A percentile compares a stretch with the other conserved stretches of the same genome.
These are phyloP conservation scores for Saimiri boliviensis DNA, from an alignment of 2,113 vertebrate species.

Conservation along the genomic window DNA sequence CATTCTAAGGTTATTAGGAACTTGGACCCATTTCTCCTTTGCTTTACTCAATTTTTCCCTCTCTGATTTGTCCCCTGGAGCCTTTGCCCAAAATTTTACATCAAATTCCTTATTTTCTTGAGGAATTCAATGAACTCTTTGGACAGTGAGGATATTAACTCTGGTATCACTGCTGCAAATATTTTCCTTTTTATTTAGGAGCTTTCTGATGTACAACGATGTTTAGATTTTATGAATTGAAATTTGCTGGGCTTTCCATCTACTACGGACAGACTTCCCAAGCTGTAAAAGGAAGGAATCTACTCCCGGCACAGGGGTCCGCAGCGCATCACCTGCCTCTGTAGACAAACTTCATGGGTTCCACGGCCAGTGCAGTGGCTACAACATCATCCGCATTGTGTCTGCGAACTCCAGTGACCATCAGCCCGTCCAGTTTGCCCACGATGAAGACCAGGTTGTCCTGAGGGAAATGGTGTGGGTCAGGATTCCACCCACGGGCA, in stretches of 20 bases:
- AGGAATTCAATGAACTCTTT: background rate
- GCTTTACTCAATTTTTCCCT: background rate
- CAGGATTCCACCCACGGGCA: background rate
- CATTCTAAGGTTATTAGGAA: accelerated
- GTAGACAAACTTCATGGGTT: constrained; percentile 99
- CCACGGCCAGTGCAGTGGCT: constrained; percentile 94
- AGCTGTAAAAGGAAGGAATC: background rate
- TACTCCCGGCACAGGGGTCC: background rate
- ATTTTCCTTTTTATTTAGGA: background rate
- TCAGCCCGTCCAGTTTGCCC: constrained; percentile 95
- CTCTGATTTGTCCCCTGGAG: too few relatives aligned
- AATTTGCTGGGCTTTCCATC: background rate
- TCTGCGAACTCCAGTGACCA: constrained; percentile 93
- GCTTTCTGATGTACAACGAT: background rate
- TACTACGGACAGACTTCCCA: background rate
- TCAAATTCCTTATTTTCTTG: background rate
- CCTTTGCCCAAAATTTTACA: accelerated
- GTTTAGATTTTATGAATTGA: background rate
- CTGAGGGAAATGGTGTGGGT: constrained; percentile 79
- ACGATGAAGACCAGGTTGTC: constrained; percentile 94
- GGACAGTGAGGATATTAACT: background rate
- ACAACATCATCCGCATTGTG: constrained; percentile 96
- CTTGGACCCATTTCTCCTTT: background rate
- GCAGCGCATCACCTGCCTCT: constrained; percentile 90
- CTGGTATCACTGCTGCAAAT: background rate